These are phyloP conservation scores for western clawed frog (Xenopus tropicalis) DNA, from an alignment of 2,113 vertebrate genomes.

Conservation along the genomic window UCB_Xtro_10.0 CM004450.2:32112001-32112500, in stretches of 20 bases:
- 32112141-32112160: constrained; percentile 2
- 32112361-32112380: constrained; percentile 19
- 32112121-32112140: constrained; percentile 24
- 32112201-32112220: no score
- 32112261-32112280: no score
- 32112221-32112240: no score
- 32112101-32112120: constrained; percentile 42
- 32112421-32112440: constrained; percentile 22
- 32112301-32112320: neutral
- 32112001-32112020: constrained; percentile 15
- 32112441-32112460: constrained; percentile 34
- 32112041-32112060: constrained; percentile 2
- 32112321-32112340: neutral
- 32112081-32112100: constrained; percentile 14
- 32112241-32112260: no score
- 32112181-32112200: constrained; percentile 1
- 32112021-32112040: constrained; percentile 5
- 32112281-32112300: no score
- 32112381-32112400: constrained; percentile 5
- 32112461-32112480: constrained; percentile 16
- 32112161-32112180: neutral
- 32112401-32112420: constrained; percentile 11
- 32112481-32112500: constrained; percentile 24
- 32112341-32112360: constrained; percentile 4
- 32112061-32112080: neutral